Evolutionary conservation across 1,140 invertebrate genomes (phyloP).

Genomic region (Drosophila busckii): DNA sequence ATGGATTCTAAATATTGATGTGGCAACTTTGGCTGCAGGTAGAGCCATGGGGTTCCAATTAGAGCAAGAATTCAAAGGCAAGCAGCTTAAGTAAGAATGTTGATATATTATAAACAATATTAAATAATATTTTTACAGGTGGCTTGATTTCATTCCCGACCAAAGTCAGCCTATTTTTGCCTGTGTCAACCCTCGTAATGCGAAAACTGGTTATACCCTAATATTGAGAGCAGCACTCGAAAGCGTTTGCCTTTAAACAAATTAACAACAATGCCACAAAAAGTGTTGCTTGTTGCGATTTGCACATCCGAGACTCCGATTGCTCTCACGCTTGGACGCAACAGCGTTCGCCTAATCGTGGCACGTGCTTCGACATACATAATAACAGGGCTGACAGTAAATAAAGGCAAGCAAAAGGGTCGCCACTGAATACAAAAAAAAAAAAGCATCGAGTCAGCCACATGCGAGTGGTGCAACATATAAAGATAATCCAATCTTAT

Average conservation of each 20-base stretch:
- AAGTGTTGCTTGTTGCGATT: constrained; percentile 41
- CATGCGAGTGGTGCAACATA: constrained; percentile 34
- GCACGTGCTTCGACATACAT: constrained; percentile 71
- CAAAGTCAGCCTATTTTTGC: no score
- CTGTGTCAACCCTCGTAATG: background rate
- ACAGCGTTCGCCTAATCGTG: constrained; percentile 68
- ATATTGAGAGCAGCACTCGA: constrained; percentile 4
- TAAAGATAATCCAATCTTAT: constrained; percentile 75
- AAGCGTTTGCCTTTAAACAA: constrained; percentile 56
- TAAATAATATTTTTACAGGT: background rate
- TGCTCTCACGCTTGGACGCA: constrained; percentile 56
- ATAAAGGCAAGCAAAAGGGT: constrained; percentile 26
- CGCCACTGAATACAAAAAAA: constrained; percentile 7
- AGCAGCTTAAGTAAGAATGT: constrained; percentile 14
- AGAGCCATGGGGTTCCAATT: constrained; percentile 64
- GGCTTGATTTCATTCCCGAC: no score
- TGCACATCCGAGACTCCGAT: constrained; percentile 19
- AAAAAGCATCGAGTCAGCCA: constrained; percentile 17
- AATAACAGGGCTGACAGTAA: constrained; percentile 55
- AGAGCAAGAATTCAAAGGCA: constrained; percentile 8
- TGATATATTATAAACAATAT: background rate
- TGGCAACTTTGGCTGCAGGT: constrained; percentile 1
- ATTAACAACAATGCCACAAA: constrained; percentile 65
- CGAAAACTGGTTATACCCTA: background rate
- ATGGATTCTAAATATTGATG: no score